Percentiles rank a stretch among this genome's conserved stretches.
Conservation (phyloP, 2,888 invertebrate species). For the Nemotelus pantherinus region DNA sequence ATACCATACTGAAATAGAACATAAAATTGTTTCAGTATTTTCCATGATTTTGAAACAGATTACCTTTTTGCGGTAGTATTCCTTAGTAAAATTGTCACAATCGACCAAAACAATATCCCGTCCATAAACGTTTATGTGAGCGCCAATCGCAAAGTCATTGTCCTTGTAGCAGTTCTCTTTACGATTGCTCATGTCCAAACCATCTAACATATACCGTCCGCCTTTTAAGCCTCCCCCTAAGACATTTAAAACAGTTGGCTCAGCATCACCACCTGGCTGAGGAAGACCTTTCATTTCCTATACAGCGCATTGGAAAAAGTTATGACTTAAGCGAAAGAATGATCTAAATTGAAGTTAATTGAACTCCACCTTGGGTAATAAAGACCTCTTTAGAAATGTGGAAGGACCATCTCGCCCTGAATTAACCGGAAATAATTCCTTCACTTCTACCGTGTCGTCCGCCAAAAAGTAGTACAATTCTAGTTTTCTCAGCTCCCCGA, state of each 20-base stretch:
- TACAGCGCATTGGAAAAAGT: neutral
- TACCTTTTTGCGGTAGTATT: slow-evolving; percentile 78
- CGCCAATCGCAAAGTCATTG: slow-evolving; percentile 82
- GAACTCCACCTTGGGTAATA: slow-evolving; percentile 76
- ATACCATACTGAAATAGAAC: slow-evolving; percentile 59
- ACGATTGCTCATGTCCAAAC: slow-evolving; percentile 67
- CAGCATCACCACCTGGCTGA: slow-evolving; percentile 66
- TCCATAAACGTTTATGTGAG: slow-evolving; percentile 82
- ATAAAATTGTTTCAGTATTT: slow-evolving; percentile 62
- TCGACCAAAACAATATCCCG: slow-evolving; percentile 82
- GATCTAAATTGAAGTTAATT: neutral
- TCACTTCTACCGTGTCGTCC: slow-evolving; percentile 90
- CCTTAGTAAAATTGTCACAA: slow-evolving; percentile 86
- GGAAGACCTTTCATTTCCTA: slow-evolving; percentile 57
- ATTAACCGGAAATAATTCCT: slow-evolving; percentile 75
- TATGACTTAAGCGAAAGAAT: neutral
- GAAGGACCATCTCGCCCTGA: slow-evolving; percentile 77
- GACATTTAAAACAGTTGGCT: slow-evolving; percentile 71
- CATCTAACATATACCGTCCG: slow-evolving; percentile 70
- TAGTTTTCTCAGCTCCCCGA: slow-evolving; percentile 80
- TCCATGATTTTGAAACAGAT: slow-evolving; percentile 64
- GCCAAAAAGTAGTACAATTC: slow-evolving; percentile 86
- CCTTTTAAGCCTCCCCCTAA: slow-evolving; percentile 68
- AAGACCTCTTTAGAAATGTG: slow-evolving; percentile 78
- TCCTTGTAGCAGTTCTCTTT: slow-evolving; percentile 60